A percentile compares a stretch with the other conserved stretches of the same genome.
These are phyloP conservation scores for Campoplex nolae DNA, from an alignment of 2,888 invertebrate species.

Conservation along the genomic window DNA sequence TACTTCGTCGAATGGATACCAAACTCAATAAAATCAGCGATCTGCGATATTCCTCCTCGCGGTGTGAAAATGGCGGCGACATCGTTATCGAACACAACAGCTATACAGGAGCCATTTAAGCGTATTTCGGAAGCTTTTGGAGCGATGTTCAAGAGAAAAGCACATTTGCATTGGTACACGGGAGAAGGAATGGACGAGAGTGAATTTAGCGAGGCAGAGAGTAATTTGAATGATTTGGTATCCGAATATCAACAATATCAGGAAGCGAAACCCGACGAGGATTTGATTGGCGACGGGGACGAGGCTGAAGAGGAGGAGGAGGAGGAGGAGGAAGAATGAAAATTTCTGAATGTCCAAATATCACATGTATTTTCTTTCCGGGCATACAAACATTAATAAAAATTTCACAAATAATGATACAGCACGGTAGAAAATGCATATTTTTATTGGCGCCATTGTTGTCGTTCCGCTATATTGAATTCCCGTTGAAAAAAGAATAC, in stretches of 20 bases:
- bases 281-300: slow-evolving; percentile 84
- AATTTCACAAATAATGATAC: slow-evolving; percentile 41
- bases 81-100: slow-evolving; percentile 93
- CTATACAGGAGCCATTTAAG: slow-evolving; percentile 94
- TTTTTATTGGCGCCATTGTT: background rate
- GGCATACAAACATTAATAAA: background rate
- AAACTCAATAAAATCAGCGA: slow-evolving; percentile 91
- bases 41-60: slow-evolving; percentile 91
- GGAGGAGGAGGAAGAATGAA: slow-evolving; percentile 43
- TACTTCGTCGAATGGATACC: slow-evolving; percentile 91
- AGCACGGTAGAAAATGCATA: slow-evolving; percentile 10
- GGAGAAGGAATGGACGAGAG: slow-evolving; percentile 98
- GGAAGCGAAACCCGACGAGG: slow-evolving; percentile 93
- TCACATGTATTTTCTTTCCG: slow-evolving; percentile 40
- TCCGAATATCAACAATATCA: slow-evolving; percentile 97
- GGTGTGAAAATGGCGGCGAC: slow-evolving; percentile 94
- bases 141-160: slow-evolving; percentile 96
- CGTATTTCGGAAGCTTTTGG: slow-evolving; percentile 92
- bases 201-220: slow-evolving; percentile 97
- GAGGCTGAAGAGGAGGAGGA: slow-evolving; percentile 51
- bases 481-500: background rate
- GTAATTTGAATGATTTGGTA: slow-evolving; percentile 95
- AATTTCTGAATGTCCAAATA: slow-evolving; percentile 9
- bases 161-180: slow-evolving; percentile 98
- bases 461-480: background rate